phyloP scores from a whole-genome alignment of 2,888 invertebrate genomes.

The Pocota personata region DNA sequence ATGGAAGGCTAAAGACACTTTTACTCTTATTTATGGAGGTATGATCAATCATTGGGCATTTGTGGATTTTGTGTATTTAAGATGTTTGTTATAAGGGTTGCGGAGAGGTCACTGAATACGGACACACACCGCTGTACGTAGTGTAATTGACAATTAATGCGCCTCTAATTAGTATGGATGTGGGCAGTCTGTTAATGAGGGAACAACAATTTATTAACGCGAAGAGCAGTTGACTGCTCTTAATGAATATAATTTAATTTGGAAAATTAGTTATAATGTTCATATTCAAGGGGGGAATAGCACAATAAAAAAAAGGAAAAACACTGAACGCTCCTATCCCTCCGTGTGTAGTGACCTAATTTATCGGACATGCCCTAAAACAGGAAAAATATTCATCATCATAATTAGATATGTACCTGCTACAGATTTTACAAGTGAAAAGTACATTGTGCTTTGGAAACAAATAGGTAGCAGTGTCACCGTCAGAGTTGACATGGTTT shows the following conservation, averaged over 20 bases:
- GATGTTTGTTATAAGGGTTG: constrained; percentile 56
- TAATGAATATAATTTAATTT: constrained; percentile 53
- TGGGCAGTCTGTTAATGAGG: constrained; percentile 71
- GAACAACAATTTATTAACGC: constrained; percentile 33
- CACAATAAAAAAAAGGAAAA: neutral
- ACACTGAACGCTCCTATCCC: neutral
- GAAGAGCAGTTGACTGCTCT: neutral
- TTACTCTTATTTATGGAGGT: constrained; percentile 52
- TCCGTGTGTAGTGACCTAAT: neutral
- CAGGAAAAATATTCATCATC: neutral
- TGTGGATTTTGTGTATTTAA: constrained; percentile 16
- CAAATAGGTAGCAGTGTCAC: too few species aligned
- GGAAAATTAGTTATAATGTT: constrained; percentile 14
- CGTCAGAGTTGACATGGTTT: too few species aligned
- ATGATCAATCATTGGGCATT: constrained; percentile 70
- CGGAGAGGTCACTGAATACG: constrained; percentile 41
- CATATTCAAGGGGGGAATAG: neutral
- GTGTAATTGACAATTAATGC: constrained; percentile 68
- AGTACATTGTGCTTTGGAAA: too few species aligned
- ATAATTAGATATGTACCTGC: too few species aligned
- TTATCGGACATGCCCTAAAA: neutral
- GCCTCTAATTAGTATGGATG: constrained; percentile 65
- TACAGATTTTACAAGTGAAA: too few species aligned
- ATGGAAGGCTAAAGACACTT: neutral
- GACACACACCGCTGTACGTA: constrained; percentile 12